Percentiles rank a stretch among this genome's conserved stretches.
Conservation (phyloP, 2,888 invertebrate species). For the Litoditis marina region DNA sequence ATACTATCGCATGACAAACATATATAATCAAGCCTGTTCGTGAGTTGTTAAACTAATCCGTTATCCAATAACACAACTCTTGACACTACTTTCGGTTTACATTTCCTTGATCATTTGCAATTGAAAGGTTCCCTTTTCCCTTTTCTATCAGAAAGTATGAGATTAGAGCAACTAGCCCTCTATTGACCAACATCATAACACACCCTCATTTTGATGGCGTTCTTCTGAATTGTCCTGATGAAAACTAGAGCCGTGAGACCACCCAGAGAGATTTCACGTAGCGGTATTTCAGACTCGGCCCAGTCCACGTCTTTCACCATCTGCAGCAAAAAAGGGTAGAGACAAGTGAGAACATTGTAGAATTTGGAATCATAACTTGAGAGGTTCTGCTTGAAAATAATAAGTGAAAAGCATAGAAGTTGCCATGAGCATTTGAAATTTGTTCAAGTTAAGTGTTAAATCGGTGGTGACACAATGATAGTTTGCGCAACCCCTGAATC, state of each 20-base stretch:
- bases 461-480: too few species aligned
- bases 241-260: slow-evolving; percentile 89
- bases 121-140: too few species aligned
- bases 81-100: too few species aligned
- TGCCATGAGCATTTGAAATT: too few species aligned
- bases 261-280: slow-evolving; percentile 88
- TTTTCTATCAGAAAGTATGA: too few species aligned
- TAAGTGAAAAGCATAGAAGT: neutral
- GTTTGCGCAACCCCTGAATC: too few species aligned
- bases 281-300: slow-evolving; percentile 77
- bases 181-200: neutral
- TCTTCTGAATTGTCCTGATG: slow-evolving; percentile 93
- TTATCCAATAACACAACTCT: too few species aligned
- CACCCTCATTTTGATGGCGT: slow-evolving; percentile 87
- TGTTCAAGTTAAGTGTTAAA: too few species aligned
- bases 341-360: neutral
- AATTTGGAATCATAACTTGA: neutral
- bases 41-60: too few species aligned
- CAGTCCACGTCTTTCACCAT: slow-evolving; percentile 81
- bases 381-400: neutral
- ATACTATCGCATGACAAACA: too few species aligned
- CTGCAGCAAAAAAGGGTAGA: slow-evolving; percentile 66
- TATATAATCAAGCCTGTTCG: too few species aligned
- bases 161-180: too few species aligned
- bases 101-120: neutral